Evolutionary conservation across 2,888 invertebrate genomes (phyloP), one percentile per base, ranked within the genome.

Genomic region (Anoplius nigerrimus): DNA sequence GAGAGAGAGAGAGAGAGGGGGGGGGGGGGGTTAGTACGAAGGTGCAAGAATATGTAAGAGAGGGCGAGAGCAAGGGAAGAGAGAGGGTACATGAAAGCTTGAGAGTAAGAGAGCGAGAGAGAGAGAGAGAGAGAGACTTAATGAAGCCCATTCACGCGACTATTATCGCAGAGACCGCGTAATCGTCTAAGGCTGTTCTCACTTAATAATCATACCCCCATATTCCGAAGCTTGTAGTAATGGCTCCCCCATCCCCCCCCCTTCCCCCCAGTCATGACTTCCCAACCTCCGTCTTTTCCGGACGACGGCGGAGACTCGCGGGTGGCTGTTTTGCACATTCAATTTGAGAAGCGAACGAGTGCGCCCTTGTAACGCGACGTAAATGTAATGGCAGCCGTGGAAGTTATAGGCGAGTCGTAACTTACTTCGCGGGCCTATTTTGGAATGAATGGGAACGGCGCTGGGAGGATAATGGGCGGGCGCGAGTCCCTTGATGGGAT

Each of bases 81-180:
- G 24, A 24, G 34, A 34, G n/a, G n/a, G n/a, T n/a, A n/a, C n/a
- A 34, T 13, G 48, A 8, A n/a, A 27, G 51, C 13, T 34, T 6
- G 45, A 45, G 15, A 22, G 16, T 15, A 57, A 21, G 6, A n/a
- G 15, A 53, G 46, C 53, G 21, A 54, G 34, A 3, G 70, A 63
- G 62, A 55, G 81, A 69, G 69, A 57, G 77, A 72, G 72, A 69
- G 75, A 61, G 77, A 78, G 84, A 82, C 85, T 86, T 88, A 87
- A 88, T 84, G 87, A 87, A 86, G 86, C 83, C 86, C 85, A 87
- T 87, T 88, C 87, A 87, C 80, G 78, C 79, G 80, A 80, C 86
- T 82, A 87, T 87, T 86, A 87, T 85, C 83, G 83, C 78, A 76
- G 80, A 80, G 79, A 83, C 82, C 83, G 75, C 83, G 83, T 86